Evolutionary conservation across 2,113 vertebrate species (phyloP), one percentile per base, ranked within the genome.

Genomic region (Clarias magur): DNA sequence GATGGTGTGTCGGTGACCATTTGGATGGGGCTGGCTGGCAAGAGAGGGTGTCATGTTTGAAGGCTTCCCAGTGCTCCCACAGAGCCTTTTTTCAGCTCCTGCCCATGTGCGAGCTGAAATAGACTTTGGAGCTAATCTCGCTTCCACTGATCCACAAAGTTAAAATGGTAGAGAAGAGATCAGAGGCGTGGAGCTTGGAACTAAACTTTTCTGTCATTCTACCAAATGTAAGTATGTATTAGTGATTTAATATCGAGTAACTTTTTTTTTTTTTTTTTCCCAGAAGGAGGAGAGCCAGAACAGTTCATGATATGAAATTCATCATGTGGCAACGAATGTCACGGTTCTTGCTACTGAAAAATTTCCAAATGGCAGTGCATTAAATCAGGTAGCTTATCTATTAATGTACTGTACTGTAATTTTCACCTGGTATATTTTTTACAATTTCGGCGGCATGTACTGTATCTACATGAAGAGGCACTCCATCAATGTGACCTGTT

Each of bases 101-200:
- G 81, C 82, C 68, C 57, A 70, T 84, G 73, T 68, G 67, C 60
- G 80, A 87, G 85, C 79, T 89, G 63, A 90, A 92, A 90, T 85
- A 86, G 67, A 88, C 89, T 89, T 84, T 84, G 57, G 84, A 60
- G 81, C 60, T 86, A 68, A 87, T 89, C 72, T 53, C 7, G 12
- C 54, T 67, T 62, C 42, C 56, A 80, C 70, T 80, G 67, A 88
- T 91, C 87, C 42, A 19, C 75, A 34, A 80, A 83, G 79, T 88
- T 86, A 89, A 86, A 84, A 70, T 59, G 87, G 34, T 30, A 87
- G 16, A 89, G 12, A 73, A 84, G 48, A 84, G 48, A 48, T 65
- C 53, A 62, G 60, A 72, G 38, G 8, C 70, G 19, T 23, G 23
- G 72, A 90, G 80, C 30, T 86, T 73, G 53, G 73, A 81, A 65